Evolutionary conservation across 2,797 vertebrate species (phyloP).

Genomic region (Heliangelus exortis): DNA sequence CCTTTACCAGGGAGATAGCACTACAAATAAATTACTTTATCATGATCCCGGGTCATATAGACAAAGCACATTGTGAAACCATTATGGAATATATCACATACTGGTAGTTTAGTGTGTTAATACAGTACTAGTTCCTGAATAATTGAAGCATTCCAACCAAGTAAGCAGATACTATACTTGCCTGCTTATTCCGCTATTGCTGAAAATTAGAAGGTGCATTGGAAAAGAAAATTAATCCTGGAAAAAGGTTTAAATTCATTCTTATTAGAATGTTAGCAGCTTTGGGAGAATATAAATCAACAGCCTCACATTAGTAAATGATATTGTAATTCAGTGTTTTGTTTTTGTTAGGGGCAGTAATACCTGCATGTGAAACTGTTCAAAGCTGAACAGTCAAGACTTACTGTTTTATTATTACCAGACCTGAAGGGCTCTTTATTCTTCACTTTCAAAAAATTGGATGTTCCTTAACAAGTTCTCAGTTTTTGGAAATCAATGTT

Average conservation of each 20-base stretch:
- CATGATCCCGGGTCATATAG: background rate
- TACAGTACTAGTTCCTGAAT: background rate
- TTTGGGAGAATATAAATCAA: background rate
- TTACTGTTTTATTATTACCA: background rate
- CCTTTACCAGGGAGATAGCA: background rate
- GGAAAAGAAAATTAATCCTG: background rate
- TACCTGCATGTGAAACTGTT: background rate
- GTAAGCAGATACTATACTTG: background rate
- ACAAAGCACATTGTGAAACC: constrained; percentile 2
- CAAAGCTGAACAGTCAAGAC: background rate
- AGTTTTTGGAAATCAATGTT: background rate
- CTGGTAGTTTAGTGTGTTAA: background rate
- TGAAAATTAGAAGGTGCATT: background rate
- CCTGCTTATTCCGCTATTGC: background rate
- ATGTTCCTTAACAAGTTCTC: background rate
- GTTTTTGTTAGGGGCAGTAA: background rate
- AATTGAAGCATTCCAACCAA: background rate
- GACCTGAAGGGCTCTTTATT: background rate
- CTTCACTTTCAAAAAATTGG: background rate
- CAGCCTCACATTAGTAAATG: background rate
- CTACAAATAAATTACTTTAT: constrained; percentile 12
- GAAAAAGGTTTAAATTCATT: background rate
- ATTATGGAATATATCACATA: background rate
- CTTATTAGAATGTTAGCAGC: background rate
- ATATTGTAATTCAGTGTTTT: background rate